Evolutionary conservation across 2,797 vertebrate genomes (phyloP).

Genomic region (Holocentrus rufus): DNA sequence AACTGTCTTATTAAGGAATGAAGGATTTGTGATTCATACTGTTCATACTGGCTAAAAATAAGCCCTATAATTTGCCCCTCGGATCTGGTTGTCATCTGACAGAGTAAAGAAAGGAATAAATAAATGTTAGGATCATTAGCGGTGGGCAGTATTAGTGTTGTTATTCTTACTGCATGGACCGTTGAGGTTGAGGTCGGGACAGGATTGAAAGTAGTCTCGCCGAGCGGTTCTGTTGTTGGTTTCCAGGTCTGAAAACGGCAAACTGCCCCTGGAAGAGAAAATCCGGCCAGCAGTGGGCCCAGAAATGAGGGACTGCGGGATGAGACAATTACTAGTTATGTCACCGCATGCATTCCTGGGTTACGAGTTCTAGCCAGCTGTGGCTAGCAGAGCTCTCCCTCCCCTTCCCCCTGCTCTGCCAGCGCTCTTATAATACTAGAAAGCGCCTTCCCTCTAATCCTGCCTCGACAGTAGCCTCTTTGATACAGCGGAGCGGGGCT

Average conservation of each 20-base stretch:
- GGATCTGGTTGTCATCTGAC: slow-evolving; percentile 68
- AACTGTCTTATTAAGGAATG: slow-evolving; percentile 62
- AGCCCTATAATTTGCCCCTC: slow-evolving; percentile 60
- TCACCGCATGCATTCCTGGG: slow-evolving; percentile 80
- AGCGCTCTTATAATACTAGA: slow-evolving; percentile 56
- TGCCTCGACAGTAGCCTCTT: slow-evolving; percentile 20
- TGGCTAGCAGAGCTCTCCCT: slow-evolving; percentile 68
- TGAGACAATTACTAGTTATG: slow-evolving; percentile 82
- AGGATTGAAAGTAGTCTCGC: slow-evolving; percentile 55
- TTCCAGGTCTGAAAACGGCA: slow-evolving; percentile 72
- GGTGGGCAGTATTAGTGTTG: slow-evolving; percentile 69
- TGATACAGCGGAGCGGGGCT: slow-evolving; percentile 1
- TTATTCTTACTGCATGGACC: slow-evolving; percentile 67
- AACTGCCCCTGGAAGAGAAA: slow-evolving; percentile 71
- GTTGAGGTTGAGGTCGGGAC: slow-evolving; percentile 64
- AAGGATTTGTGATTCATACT: slow-evolving; percentile 68
- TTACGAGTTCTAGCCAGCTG: slow-evolving; percentile 78
- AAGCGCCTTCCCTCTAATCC: slow-evolving; percentile 38
- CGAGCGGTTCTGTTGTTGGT: slow-evolving; percentile 50
- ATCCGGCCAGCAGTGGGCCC: slow-evolving; percentile 62
- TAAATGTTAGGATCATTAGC: slow-evolving; percentile 73
- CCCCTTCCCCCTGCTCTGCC: slow-evolving; percentile 53
- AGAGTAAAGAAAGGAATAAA: slow-evolving; percentile 46
- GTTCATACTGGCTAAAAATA: slow-evolving; percentile 65
- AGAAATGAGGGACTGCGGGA: slow-evolving; percentile 78